phyloP scores from a whole-genome alignment of 2,113 vertebrate genomes.

The Sialia sialis region DNA sequence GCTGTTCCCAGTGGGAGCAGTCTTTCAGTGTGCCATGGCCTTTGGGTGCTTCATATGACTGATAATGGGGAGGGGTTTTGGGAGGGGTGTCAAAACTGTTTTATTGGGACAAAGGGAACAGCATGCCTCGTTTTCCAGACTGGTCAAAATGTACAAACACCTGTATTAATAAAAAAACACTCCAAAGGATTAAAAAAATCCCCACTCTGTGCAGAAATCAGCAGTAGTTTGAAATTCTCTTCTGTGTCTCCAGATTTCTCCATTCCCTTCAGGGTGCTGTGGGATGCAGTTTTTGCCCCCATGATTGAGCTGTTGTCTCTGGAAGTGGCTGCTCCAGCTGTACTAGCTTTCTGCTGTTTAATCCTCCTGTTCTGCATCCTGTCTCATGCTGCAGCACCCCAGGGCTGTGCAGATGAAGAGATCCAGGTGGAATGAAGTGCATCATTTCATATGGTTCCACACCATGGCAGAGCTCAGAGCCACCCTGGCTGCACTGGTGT shows the following conservation, averaged over 20 bases:
- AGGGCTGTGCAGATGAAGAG: not conserved
- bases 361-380: not conserved
- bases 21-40: not conserved
- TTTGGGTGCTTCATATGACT: not conserved
- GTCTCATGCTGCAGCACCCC: not conserved
- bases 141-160: not conserved
- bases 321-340: not conserved
- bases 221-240: not conserved
- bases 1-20: not conserved
- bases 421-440: not conserved
- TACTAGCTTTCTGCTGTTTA: not conserved
- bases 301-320: rapidly evolving
- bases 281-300: not conserved
- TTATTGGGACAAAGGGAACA: not conserved
- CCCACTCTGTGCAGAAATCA: not conserved
- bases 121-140: not conserved
- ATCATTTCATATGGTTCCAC: not conserved
- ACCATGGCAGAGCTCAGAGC: not conserved
- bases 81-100: not conserved
- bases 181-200: rapidly evolving
- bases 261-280: not conserved
- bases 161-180: not conserved
- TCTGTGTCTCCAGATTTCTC: not conserved
- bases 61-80: not conserved
- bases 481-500: not conserved